Base-by-base conservation (phyloP, 2,888 invertebrate species). In the Microchrysa polita region DNA sequence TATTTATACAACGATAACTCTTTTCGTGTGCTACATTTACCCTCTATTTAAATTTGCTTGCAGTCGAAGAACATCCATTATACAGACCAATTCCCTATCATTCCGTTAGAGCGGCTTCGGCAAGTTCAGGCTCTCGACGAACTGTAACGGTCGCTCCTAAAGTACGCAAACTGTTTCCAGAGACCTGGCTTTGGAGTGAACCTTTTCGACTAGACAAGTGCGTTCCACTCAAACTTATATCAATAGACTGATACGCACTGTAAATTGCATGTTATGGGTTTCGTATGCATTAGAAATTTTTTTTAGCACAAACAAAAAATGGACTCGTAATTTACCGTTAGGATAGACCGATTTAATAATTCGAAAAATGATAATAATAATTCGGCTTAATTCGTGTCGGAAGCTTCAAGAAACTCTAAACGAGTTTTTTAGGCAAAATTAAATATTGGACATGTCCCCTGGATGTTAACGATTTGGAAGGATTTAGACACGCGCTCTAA, bases 161-260 rank as follows among this genome's bases (percentile, higher is more conserved):
- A 40, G 16, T 82, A 59, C 87, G 91, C 80, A 89, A 88, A 83
- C 86, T 88, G 82, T 92, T 92, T 83, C 90, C 91, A 52, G 92
- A 92, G 86, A 91, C 91, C 67, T 92, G 92, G 91, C 86, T 90
- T 79, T 91, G 89, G 90, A 86, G 87, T 16, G 57, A 55, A 12
- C 4, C 18, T 2, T 2, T 7, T 20, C 14, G 2, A 12, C 55
- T 55, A 27, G 23, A 22, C 22, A 55, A 69, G 69, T 69, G 57
- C 52, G 69, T 69, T 53, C 18, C 12, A 63, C 10, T 20, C 7
- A 59, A 16, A 55, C 23, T 27, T 60, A n/a, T n/a, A 34, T 34
- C 27, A 34, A 34, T 34, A 14, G 27, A 34, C n/a, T 14, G 23
- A 16, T 61, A n/a, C 7, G n/a, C 42, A 16, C n/a, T 61, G 14